Evolutionary conservation across 2,113 vertebrate genomes (phyloP).

Genomic region (Sterna hirundo): DNA sequence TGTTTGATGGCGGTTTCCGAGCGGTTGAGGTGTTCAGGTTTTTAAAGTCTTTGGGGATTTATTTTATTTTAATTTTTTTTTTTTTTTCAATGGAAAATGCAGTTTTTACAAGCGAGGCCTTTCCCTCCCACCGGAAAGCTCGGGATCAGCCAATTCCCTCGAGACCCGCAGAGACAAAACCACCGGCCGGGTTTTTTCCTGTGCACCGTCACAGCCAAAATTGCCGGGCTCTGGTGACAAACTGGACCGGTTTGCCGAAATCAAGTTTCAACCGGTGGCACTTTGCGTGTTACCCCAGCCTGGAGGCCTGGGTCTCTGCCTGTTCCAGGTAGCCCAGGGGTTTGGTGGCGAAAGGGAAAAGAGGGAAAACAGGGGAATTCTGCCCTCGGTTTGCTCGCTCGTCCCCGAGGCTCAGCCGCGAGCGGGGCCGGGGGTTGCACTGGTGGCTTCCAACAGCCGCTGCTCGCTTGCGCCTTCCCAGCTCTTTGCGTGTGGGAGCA

Average conservation of each 20-base stretch:
- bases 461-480: background rate
- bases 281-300: background rate
- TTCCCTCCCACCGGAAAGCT: background rate
- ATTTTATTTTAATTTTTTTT: background rate
- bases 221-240: background rate
- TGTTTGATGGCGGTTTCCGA: accelerated
- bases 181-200: background rate
- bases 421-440: background rate
- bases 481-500: background rate
- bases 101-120: background rate
- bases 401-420: background rate
- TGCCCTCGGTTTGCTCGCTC: accelerated
- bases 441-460: background rate
- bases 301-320: background rate
- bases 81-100: background rate
- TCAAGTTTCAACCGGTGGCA: background rate
- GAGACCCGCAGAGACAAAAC: background rate
- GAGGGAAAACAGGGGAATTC: background rate
- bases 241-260: background rate
- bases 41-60: background rate
- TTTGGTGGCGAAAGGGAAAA: background rate
- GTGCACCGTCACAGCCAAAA: accelerated
- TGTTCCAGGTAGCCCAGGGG: background rate
- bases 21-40: background rate
- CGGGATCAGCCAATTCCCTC: background rate